Evolutionary conservation across 2,888 invertebrate species (phyloP).

Genomic region (Gymnocheta viridis): DNA sequence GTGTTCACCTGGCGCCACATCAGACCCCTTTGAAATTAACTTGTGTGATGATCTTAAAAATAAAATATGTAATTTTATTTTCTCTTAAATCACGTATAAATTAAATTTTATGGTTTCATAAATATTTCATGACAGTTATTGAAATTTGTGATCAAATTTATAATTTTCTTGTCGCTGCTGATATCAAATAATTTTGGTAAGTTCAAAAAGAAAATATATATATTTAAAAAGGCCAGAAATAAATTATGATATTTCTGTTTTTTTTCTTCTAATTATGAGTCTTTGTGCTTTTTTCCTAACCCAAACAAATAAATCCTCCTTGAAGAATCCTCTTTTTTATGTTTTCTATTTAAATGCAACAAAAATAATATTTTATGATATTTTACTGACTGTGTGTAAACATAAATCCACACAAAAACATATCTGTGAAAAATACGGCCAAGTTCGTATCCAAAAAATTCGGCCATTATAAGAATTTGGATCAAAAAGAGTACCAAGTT

Average conservation of each 20-base stretch:
- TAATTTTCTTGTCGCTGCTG: slow-evolving; percentile 20
- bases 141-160: slow-evolving; percentile 22
- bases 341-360: too few species aligned
- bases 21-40: slow-evolving; percentile 29
- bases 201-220: slow-evolving; percentile 8
- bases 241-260: not conserved
- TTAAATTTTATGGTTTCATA: slow-evolving; percentile 47
- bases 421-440: too few species aligned
- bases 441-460: too few species aligned
- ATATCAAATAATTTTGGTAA: slow-evolving; percentile 19
- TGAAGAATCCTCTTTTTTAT: too few species aligned
- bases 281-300: too few species aligned
- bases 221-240: not conserved
- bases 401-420: too few species aligned
- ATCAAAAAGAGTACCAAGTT: too few species aligned
- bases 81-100: slow-evolving; percentile 45
- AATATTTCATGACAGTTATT: slow-evolving; percentile 44
- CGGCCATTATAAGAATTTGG: too few species aligned
- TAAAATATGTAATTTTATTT: slow-evolving; percentile 15
- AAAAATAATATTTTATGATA: too few species aligned
- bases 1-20: slow-evolving; percentile 54
- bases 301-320: too few species aligned
- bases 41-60: slow-evolving; percentile 42
- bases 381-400: too few species aligned
- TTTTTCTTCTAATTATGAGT: too few species aligned